These are phyloP conservation scores for Xanthorhoe designata DNA, from an alignment of 2,888 invertebrate species.

Conservation along the genomic window DNA sequence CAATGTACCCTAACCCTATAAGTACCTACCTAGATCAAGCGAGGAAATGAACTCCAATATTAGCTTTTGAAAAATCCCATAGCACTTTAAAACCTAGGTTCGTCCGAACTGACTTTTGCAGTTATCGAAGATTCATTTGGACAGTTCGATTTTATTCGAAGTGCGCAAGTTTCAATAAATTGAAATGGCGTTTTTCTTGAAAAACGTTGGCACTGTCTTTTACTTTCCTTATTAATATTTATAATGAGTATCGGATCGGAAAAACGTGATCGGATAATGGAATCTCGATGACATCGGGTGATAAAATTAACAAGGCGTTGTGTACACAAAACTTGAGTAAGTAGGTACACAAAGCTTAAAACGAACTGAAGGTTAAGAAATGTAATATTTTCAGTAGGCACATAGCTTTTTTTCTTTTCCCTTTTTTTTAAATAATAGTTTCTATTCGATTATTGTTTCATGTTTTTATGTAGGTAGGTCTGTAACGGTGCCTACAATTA, in stretches of 20 bases:
- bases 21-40: neutral
- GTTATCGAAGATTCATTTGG: conserved; percentile 36
- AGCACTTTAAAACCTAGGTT: conserved; percentile 3
- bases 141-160: conserved; percentile 31
- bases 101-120: conserved; percentile 21
- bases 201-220: neutral
- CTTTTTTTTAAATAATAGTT: too few relatives aligned
- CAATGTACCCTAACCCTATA: too few relatives aligned
- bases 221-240: neutral
- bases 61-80: neutral
- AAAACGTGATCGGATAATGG: neutral
- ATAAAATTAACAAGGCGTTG: neutral
- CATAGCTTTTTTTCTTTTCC: too few relatives aligned
- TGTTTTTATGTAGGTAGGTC: too few relatives aligned
- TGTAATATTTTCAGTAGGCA: too few relatives aligned
- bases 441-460: too few relatives aligned
- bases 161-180: conserved; percentile 34
- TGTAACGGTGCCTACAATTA: too few relatives aligned
- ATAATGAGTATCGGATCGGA: neutral
- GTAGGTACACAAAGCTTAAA: too few relatives aligned
- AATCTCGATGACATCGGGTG: neutral
- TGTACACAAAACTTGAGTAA: too few relatives aligned
- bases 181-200: conserved; percentile 12
- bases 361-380: too few relatives aligned
- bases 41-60: neutral